Conservation (phyloP, 1,140 invertebrate genomes). For the Andrena cerasifolii region DNA sequence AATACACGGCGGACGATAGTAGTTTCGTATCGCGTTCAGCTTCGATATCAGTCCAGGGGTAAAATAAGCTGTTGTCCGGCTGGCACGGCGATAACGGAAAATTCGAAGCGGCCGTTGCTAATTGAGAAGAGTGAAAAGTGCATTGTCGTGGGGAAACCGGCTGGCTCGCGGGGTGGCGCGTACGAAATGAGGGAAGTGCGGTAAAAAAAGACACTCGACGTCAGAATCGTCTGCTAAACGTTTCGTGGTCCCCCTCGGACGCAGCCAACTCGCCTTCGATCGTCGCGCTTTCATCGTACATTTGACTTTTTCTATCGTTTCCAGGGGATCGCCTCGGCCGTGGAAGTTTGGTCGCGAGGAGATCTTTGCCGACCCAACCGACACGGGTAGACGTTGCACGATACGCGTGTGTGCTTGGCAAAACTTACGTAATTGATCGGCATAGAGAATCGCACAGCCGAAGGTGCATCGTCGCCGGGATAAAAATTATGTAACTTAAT, state of each 20-base stretch:
- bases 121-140: neutral
- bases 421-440: constrained; percentile 63
- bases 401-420: too few relatives aligned
- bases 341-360: neutral
- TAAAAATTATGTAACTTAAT: constrained; percentile 73
- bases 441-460: neutral
- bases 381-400: too few relatives aligned
- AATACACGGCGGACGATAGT: neutral
- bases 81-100: neutral
- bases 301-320: neutral
- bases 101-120: constrained; percentile 1
- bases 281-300: too few relatives aligned
- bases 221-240: constrained; percentile 39
- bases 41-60: neutral
- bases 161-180: constrained; percentile 32
- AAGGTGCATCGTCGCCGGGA: constrained; percentile 36
- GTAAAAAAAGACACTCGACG: constrained; percentile 14
- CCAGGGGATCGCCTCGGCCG: too few relatives aligned
- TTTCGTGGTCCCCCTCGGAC: neutral
- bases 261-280: too few relatives aligned
- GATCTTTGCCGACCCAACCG: too few relatives aligned
- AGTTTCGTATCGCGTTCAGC: neutral
- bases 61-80: neutral
- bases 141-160: constrained; percentile 9
- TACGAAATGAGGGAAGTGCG: constrained; percentile 26